These are phyloP conservation scores for Drosophila tristis DNA, from an alignment of 1,140 invertebrate species.

Conservation along the genomic window DNA sequence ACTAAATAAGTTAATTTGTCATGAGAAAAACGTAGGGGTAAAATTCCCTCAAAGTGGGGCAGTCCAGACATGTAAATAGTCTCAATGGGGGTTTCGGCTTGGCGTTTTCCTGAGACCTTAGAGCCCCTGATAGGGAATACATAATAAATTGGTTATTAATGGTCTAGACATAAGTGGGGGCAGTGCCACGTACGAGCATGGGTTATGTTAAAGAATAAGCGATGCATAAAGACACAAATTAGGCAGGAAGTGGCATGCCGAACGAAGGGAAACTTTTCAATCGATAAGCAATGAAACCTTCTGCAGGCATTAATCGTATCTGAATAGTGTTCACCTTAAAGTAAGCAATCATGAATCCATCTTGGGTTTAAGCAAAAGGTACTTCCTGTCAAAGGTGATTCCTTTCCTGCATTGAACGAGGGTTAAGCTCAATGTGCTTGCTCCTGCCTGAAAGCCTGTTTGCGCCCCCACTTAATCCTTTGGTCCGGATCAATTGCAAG, in stretches of 20 bases:
- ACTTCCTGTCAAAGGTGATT: too few relatives aligned
- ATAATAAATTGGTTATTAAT: slow-evolving; percentile 52
- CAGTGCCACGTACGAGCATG: slow-evolving; percentile 5
- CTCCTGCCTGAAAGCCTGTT: too few relatives aligned
- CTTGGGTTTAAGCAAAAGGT: too few relatives aligned
- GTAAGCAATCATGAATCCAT: too few relatives aligned
- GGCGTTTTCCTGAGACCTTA: slow-evolving; percentile 10
- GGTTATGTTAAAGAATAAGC: not conserved
- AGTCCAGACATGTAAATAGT: slow-evolving; percentile 56
- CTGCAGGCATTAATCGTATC: too few relatives aligned
- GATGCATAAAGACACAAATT: not conserved
- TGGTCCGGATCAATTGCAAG: slow-evolving; percentile 58
- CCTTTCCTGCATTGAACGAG: too few relatives aligned
- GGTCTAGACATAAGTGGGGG: slow-evolving; percentile 32
- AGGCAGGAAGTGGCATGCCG: too few relatives aligned
- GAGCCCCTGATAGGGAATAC: slow-evolving; percentile 32
- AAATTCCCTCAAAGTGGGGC: not conserved
- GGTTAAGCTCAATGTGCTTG: too few relatives aligned
- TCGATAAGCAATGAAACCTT: too few relatives aligned
- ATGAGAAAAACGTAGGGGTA: slow-evolving; percentile 10
- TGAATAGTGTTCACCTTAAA: too few relatives aligned
- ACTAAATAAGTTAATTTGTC: slow-evolving; percentile 67
- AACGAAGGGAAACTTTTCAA: too few relatives aligned
- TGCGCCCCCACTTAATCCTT: slow-evolving; percentile 16
- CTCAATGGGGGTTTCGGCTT: slow-evolving; percentile 34